Evolutionary conservation across 2,113 vertebrate species (phyloP), one percentile per base, ranked within the genome.

Genomic region (Elanus axillaris): DNA sequence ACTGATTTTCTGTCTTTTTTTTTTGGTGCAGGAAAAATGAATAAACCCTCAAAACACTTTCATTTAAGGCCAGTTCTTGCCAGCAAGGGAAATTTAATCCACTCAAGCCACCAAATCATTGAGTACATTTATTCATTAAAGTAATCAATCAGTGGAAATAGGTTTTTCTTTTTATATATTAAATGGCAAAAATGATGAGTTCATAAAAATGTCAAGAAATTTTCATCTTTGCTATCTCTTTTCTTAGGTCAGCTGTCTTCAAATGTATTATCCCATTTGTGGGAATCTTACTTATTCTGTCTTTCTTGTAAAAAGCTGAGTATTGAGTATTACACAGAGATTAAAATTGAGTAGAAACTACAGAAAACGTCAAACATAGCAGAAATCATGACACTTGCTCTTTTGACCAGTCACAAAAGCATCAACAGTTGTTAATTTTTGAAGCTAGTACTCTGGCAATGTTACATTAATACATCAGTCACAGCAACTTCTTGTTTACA

Each of bases 41-140:
- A 92, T 88, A 95, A 95, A 93, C 47, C 66, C 88, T 95, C 60
- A 94, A 97, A 94, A 97, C 52, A 72, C 80, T 97, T 98, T 97
- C 88, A 94, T 93, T 94, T 93, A 96, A 94, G 81, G 72, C 78
- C 60, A 81, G 85, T 96, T 98, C 91, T 94, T 97, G 88, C 94
- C 71, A 96, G 94, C 90, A 96, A 97, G 96, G 96, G 94, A 97
- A 98, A 97, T 97, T 96, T 97, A 98, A 98, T 96, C 84, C 53
- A 92, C 96, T 96, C 93, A 72, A 95, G 62, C 67, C 88, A 95
- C 83, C 96, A 96, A 97, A 97, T 95, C 95, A 83, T 50, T 86
- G 93, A 93, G 96, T 97, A 90, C 95, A 96, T 97, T 98, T 98
- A 98, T 98, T 98, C 97, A 98, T 98, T 98, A 98, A 97, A 97